Evolutionary conservation across 2,888 invertebrate genomes (phyloP).

Genomic region (Drosophila macrothrix): DNA sequence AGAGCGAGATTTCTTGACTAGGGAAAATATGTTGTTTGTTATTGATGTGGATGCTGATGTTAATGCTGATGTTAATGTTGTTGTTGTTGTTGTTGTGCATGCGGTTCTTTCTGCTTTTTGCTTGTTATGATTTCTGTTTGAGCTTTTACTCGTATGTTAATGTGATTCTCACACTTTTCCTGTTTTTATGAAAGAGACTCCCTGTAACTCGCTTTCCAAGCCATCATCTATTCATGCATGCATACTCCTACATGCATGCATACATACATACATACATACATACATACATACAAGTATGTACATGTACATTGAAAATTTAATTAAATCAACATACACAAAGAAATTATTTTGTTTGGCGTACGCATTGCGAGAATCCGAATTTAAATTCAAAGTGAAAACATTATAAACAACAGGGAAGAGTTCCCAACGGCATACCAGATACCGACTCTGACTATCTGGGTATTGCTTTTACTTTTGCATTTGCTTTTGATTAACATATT

Average conservation of each 20-base stretch:
- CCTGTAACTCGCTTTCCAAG: conserved; percentile 12
- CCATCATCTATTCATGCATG: conserved; percentile 1
- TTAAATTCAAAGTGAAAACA: conserved; percentile 35
- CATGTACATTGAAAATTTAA: conserved; percentile 53
- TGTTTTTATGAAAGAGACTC: conserved; percentile 4
- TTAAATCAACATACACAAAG: conserved; percentile 62
- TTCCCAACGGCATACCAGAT: neutral
- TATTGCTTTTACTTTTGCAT: conserved; percentile 30
- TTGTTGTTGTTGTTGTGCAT: neutral
- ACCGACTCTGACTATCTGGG: conserved; percentile 16
- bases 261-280: conserved; percentile 3
- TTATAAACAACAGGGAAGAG: conserved; percentile 21
- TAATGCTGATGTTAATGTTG: neutral
- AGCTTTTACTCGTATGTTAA: conserved; percentile 26
- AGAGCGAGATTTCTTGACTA: too few species aligned
- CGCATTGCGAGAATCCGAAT: conserved; percentile 36
- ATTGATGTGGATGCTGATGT: neutral
- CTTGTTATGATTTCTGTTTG: conserved; percentile 35
- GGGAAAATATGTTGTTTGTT: neutral
- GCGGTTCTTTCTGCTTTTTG: neutral
- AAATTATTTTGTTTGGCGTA: conserved; percentile 49
- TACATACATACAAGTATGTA: neutral
- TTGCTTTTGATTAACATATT: conserved; percentile 61
- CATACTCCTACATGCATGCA: neutral
- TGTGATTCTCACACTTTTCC: conserved; percentile 16